Percentiles rank a stretch among this genome's conserved stretches.
phyloP scores from a whole-genome alignment of 1,140 invertebrate genomes.

The Drosophila bifasciata region DNA sequence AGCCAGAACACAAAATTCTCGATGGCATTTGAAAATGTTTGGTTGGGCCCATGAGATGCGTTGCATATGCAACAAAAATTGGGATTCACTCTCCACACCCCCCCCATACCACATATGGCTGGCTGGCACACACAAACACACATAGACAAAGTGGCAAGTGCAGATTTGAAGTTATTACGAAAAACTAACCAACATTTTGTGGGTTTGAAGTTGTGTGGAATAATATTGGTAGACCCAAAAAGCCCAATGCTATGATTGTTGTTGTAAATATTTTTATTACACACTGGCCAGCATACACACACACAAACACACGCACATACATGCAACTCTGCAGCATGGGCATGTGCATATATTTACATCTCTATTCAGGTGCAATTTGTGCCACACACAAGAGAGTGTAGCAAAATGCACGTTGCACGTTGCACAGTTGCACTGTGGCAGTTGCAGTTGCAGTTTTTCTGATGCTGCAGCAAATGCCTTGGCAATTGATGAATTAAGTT shows the following conservation, averaged over 20 bases:
- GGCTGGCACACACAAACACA: no score
- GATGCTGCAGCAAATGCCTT: no score
- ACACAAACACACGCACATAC: not conserved
- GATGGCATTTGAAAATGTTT: constrained; percentile 63
- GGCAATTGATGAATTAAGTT: no score
- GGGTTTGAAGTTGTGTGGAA: constrained; percentile 84
- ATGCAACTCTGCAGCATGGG: no score
- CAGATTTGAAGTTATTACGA: constrained; percentile 84
- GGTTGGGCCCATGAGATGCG: constrained; percentile 36
- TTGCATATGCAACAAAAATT: not conserved
- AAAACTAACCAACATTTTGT: constrained; percentile 84
- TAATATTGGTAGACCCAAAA: constrained; percentile 84
- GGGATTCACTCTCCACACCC: no score
- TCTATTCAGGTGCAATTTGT: no score
- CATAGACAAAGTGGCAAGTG: constrained; percentile 83
- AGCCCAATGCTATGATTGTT: constrained; percentile 68
- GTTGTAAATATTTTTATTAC: constrained; percentile 70
- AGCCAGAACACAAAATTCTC: constrained; percentile 64
- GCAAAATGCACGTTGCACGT: no score
- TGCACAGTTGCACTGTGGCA: no score
- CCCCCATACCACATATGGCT: no score
- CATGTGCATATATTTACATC: no score
- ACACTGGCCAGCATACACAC: constrained; percentile 28
- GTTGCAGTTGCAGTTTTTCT: no score
- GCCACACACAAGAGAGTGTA: no score